Evolutionary conservation across 1,140 invertebrate species (phyloP).

Genomic region (Cydia fagiglandana): DNA sequence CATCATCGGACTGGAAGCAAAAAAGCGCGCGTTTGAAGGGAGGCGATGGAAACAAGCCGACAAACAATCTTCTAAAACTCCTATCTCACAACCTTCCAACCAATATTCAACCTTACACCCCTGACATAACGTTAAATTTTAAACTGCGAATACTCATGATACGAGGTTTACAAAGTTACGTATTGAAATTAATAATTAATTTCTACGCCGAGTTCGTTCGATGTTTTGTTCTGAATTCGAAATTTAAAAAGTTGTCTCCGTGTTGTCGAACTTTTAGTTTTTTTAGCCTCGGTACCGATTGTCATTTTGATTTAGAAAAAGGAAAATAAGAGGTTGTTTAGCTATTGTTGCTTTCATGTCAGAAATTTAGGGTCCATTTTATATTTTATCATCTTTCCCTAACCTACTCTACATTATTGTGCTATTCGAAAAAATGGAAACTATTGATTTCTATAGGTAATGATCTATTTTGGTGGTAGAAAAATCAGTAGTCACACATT

Average conservation of each 20-base stretch:
- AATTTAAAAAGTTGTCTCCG: conserved; percentile 69
- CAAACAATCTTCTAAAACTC: not conserved
- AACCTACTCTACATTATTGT: not conserved
- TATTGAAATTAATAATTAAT: conserved; percentile 69
- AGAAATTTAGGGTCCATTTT: not conserved
- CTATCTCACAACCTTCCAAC: not conserved
- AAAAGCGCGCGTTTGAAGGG: conserved; percentile 47
- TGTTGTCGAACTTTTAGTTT: conserved; percentile 29
- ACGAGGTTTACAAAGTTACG: not conserved
- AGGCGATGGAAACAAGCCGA: conserved; percentile 55
- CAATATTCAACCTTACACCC: not conserved
- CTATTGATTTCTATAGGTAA: not conserved
- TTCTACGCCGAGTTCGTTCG: conserved; percentile 63
- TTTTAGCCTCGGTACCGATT: conserved; percentile 35
- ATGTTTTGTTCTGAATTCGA: conserved; percentile 73
- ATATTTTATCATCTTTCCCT: not conserved
- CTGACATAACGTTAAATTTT: not conserved
- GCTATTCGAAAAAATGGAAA: not conserved
- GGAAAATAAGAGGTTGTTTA: not conserved
- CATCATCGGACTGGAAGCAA: conserved; percentile 61
- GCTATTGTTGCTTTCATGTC: conserved; percentile 8
- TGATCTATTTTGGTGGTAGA: not conserved
- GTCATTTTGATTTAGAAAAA: conserved; percentile 24
- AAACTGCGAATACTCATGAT: not conserved
- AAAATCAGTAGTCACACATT: not conserved